Evolutionary conservation across 2,888 invertebrate species (phyloP).

Genomic region (Nebria brevicollis): DNA sequence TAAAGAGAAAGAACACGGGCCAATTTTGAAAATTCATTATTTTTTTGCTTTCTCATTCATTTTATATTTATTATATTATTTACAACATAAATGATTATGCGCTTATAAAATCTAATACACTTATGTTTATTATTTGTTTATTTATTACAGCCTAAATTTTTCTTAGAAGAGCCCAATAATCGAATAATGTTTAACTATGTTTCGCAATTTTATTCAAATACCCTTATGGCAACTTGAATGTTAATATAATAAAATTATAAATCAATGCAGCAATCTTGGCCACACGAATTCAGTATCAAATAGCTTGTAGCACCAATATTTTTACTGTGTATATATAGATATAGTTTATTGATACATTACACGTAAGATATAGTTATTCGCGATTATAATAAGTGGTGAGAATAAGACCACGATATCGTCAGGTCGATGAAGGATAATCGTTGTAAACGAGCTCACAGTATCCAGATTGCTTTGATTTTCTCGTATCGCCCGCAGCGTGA

Average conservation of each 20-base stretch:
- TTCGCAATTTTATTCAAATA: neutral
- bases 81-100: neutral
- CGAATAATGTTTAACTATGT: neutral
- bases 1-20: too few species aligned
- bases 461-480: neutral
- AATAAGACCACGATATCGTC: conserved; percentile 13
- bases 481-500: neutral
- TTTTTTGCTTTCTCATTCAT: neutral
- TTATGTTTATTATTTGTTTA: too few species aligned
- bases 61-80: neutral
- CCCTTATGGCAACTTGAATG: neutral
- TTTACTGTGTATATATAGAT: neutral
- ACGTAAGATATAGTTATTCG: neutral
- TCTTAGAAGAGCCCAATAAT: too few species aligned
- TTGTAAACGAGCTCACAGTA: conserved; percentile 21
- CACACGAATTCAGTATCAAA: neutral
- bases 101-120: too few species aligned
- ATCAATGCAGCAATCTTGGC: neutral
- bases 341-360: neutral
- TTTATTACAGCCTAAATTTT: too few species aligned
- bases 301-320: neutral
- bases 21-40: too few species aligned
- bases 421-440: conserved; percentile 33
- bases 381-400: conserved; percentile 1
- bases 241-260: neutral